Evolutionary conservation across 2,797 vertebrate genomes (phyloP).

Genomic region (Coluber constrictor): DNA sequence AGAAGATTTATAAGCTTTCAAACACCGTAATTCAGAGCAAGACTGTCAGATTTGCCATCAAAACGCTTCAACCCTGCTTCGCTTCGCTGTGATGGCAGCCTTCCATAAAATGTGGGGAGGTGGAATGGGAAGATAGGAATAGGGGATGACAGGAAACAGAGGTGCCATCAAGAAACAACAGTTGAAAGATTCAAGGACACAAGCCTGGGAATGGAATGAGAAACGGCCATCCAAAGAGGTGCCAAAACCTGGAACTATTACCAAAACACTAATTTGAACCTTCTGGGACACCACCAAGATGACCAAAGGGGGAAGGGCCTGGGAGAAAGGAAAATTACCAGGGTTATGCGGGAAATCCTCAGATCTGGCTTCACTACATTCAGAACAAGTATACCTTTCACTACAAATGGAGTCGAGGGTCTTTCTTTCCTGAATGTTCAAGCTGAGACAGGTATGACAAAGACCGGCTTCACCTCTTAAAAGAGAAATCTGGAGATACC

Average conservation of each 20-base stretch:
- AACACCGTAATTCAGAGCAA: not conserved
- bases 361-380: too few relatives aligned
- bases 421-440: not conserved
- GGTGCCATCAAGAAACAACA: too few relatives aligned
- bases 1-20: not conserved
- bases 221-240: not conserved
- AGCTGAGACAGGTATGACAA: not conserved
- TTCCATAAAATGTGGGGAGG: not conserved
- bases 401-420: not conserved
- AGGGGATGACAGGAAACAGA: not conserved
- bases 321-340: not conserved
- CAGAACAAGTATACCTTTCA: not conserved
- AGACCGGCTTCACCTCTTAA: not conserved
- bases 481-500: not conserved
- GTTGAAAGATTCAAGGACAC: too few relatives aligned
- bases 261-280: not conserved
- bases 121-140: not conserved
- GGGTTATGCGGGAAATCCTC: not conserved
- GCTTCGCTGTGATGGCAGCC: not conserved
- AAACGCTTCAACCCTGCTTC: not conserved
- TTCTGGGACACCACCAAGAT: not conserved
- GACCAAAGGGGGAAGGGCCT: not conserved
- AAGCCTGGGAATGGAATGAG: too few relatives aligned
- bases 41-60: not conserved
- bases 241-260: not conserved